A percentile compares a stretch with the other conserved stretches of the same genome.
These are phyloP conservation scores for Meloidogyne floridensis DNA, from an alignment of 1,140 invertebrate species.

Conservation along the genomic window DNA sequence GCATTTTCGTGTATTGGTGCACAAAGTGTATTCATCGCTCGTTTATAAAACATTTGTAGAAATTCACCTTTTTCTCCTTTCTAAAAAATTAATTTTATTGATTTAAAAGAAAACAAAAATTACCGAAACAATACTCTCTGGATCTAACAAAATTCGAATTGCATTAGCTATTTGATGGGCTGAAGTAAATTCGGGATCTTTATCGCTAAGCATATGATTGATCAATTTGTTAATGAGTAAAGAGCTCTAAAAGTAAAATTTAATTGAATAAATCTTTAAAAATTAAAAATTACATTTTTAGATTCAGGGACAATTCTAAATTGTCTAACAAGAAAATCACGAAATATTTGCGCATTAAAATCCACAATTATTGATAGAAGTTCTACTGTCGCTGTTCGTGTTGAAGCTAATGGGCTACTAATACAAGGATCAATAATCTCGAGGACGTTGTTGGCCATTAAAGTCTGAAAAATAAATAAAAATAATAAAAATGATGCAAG, in stretches of 20 bases:
- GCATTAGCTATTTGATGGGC: conserved; percentile 73
- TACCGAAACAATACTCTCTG: conserved; percentile 89
- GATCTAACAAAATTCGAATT: conserved; percentile 87
- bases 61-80: conserved; percentile 97
- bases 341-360: conserved; percentile 92
- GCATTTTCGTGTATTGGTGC: conserved; percentile 59
- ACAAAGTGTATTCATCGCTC: conserved; percentile 79
- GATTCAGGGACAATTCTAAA: conserved; percentile 44
- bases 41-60: conserved; percentile 96
- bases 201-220: conserved; percentile 81
- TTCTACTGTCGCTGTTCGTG: conserved; percentile 92
- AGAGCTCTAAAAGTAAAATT: conserved; percentile 68
- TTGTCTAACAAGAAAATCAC: conserved; percentile 78
- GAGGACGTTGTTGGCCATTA: conserved; percentile 88
- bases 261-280: neutral
- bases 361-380: conserved; percentile 97
- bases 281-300: conserved; percentile 36
- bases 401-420: conserved; percentile 77
- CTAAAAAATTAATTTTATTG: conserved; percentile 51
- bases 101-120: neutral
- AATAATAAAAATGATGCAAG: no score
- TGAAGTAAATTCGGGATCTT: conserved; percentile 83
- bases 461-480: conserved; percentile 70
- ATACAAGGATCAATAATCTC: conserved; percentile 80
- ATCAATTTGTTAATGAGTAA: conserved; percentile 95